These are phyloP conservation scores for Sinhomidia bicolor DNA, from an alignment of 2,888 invertebrate species.

Conservation along the genomic window DNA sequence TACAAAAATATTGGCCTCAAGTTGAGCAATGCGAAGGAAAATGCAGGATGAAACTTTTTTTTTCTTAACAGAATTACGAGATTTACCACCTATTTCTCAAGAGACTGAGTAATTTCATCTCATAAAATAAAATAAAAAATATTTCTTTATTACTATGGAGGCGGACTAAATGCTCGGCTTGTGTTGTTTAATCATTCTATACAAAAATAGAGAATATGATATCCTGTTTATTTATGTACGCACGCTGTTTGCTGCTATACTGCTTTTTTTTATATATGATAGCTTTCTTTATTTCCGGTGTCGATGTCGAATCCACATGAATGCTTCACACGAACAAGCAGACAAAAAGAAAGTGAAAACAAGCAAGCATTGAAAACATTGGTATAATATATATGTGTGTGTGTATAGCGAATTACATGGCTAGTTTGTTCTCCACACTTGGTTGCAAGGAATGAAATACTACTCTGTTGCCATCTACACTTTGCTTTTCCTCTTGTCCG, in stretches of 20 bases:
- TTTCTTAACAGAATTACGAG: slow-evolving; percentile 35
- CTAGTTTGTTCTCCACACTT: slow-evolving; percentile 4
- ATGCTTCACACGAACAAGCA: neutral
- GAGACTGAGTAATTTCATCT: slow-evolving; percentile 41
- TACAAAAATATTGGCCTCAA: slow-evolving; percentile 26
- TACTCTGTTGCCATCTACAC: neutral
- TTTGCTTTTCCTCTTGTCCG: too few relatives aligned
- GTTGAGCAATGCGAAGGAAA: slow-evolving; percentile 26
- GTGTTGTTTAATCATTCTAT: slow-evolving; percentile 29
- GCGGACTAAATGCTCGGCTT: neutral
- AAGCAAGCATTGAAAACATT: too few relatives aligned
- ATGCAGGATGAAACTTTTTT: slow-evolving; percentile 51
- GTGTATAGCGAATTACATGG: slow-evolving; percentile 5
- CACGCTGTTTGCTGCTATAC: neutral
- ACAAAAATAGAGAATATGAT: neutral
- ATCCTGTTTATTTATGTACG: neutral
- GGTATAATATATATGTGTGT: too few relatives aligned
- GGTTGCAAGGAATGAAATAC: neutral
- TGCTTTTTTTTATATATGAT: too few relatives aligned
- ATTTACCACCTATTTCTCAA: slow-evolving; percentile 41
- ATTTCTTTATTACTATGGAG: slow-evolving; percentile 10
- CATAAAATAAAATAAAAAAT: slow-evolving; percentile 37
- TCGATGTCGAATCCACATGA: neutral
- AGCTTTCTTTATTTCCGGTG: slow-evolving; percentile 2
- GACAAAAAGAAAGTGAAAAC: neutral